These are phyloP conservation scores for Drosophila mimetica DNA, from an alignment of 2,888 invertebrate genomes.

Conservation along the genomic window DNA sequence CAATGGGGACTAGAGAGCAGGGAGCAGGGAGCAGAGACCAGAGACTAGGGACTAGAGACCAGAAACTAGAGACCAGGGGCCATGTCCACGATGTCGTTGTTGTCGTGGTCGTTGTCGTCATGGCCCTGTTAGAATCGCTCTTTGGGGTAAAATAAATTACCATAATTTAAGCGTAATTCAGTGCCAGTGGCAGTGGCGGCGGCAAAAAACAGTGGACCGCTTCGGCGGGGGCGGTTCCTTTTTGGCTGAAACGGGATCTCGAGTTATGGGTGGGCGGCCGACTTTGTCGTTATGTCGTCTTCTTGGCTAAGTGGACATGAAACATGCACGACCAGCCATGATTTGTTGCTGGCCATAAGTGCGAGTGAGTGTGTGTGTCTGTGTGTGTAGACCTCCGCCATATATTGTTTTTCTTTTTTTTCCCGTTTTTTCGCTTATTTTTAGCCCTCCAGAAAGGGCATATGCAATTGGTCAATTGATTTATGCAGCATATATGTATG, in stretches of 20 bases:
- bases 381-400: no score
- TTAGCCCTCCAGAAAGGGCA: conserved; percentile 22
- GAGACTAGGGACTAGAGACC: conserved; percentile 1
- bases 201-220: conserved; percentile 54
- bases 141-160: conserved; percentile 78
- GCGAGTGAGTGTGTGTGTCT: conserved; percentile 26
- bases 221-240: conserved; percentile 5
- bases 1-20: conserved; percentile 37
- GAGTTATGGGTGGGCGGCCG: conserved; percentile 20
- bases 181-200: conserved; percentile 60
- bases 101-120: conserved; percentile 51
- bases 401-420: conserved; percentile 18
- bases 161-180: conserved; percentile 80
- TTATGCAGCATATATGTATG: conserved; percentile 17
- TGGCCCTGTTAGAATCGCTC: conserved; percentile 71
- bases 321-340: conserved; percentile 73
- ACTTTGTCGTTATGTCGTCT: conserved; percentile 56
- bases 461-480: conserved; percentile 44
- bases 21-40: not conserved
- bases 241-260: conserved; percentile 20
- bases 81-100: conserved; percentile 33
- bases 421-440: no score
- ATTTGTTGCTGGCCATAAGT: conserved; percentile 60
- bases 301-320: conserved; percentile 75
- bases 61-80: conserved; percentile 8